phyloP scores from a whole-genome alignment of 37 sponge, comb jelly and placozoan species.

The Axinella damicornis region DNA sequence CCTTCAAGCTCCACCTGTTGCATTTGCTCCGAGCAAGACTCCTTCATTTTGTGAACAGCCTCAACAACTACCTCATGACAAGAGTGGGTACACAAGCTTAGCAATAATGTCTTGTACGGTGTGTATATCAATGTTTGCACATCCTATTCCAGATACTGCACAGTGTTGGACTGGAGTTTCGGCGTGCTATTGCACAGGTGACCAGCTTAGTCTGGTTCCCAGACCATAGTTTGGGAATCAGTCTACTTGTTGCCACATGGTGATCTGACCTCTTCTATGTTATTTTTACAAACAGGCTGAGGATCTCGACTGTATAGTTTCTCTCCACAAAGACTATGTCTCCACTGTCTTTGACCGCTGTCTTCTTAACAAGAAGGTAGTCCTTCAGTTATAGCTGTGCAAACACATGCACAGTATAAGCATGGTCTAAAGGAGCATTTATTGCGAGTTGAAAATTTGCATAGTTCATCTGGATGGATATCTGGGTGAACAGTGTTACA shows the following conservation, averaged over 20 bases:
- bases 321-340: conserved; percentile 44
- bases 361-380: conserved; percentile 65
- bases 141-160: conserved; percentile 55
- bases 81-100: conserved; percentile 30
- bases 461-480: too few species aligned
- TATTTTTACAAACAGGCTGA: conserved; percentile 11
- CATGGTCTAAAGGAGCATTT: too few species aligned
- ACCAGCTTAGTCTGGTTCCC: background rate
- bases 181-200: conserved; percentile 10
- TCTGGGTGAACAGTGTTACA: too few species aligned
- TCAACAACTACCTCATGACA: conserved; percentile 70
- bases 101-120: too few species aligned
- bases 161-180: conserved; percentile 67
- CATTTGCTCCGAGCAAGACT: conserved; percentile 49
- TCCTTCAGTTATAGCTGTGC: too few species aligned
- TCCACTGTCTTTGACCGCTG: conserved; percentile 59
- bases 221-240: background rate
- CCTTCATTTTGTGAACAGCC: conserved; percentile 67
- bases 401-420: too few species aligned
- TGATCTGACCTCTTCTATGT: background rate
- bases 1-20: conserved; percentile 39
- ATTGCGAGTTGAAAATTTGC: too few species aligned
- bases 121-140: too few species aligned
- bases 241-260: background rate
- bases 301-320: conserved; percentile 52